These are phyloP conservation scores for Pyrochroa serraticornis DNA, from an alignment of 2,888 invertebrate genomes.

Conservation along the genomic window DNA sequence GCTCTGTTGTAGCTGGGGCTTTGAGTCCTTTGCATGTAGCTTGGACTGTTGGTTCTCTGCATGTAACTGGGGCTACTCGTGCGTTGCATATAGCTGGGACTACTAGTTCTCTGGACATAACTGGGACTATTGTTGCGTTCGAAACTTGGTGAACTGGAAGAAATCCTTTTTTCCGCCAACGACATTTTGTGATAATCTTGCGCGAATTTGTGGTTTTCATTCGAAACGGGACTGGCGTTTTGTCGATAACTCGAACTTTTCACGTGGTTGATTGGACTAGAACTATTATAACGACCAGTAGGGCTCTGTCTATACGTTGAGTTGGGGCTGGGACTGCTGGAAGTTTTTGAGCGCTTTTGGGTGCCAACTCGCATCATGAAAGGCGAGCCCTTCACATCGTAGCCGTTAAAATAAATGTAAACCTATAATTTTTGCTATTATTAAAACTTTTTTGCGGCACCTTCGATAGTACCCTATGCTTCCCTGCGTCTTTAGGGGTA, in stretches of 20 bases:
- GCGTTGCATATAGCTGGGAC: constrained; percentile 49
- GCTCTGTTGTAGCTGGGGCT: constrained; percentile 50
- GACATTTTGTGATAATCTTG: constrained; percentile 52
- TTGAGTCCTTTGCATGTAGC: constrained; percentile 45
- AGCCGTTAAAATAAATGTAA: constrained; percentile 93
- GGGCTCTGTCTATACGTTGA: constrained; percentile 53
- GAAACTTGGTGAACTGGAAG: constrained; percentile 46
- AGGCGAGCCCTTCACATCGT: constrained; percentile 82
- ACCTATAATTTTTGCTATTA: constrained; percentile 60
- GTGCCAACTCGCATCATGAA: constrained; percentile 86
- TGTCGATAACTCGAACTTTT: constrained; percentile 46
- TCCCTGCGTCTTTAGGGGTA: constrained; percentile 78
- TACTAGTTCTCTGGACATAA: constrained; percentile 38
- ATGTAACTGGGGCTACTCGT: constrained; percentile 52
- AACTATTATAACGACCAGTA: constrained; percentile 46
- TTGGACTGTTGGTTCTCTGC: constrained; percentile 50
- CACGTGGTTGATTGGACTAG: constrained; percentile 44
- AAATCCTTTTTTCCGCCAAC: constrained; percentile 47
- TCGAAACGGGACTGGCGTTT: constrained; percentile 46
- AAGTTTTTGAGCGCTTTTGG: constrained; percentile 66
- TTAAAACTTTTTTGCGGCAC: not conserved
- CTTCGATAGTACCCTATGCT: constrained; percentile 66
- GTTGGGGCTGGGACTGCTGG: constrained; percentile 57
- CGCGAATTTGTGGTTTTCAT: constrained; percentile 49
- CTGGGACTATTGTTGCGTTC: constrained; percentile 33